phyloP scores from a whole-genome alignment of 2,113 vertebrate genomes.

The Xenopus tropicalis region DNA sequence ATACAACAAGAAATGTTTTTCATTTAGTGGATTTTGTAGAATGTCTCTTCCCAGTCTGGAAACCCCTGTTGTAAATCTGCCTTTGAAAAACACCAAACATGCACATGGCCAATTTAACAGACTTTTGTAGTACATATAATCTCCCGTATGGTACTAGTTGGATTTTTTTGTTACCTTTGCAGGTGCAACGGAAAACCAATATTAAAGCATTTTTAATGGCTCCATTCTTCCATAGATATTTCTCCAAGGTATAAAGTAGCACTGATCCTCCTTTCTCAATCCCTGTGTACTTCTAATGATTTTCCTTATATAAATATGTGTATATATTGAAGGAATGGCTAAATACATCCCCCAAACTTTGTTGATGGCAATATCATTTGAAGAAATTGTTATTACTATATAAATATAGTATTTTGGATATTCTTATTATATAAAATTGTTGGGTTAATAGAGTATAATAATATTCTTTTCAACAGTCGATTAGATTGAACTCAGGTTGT shows the following conservation, averaged over 20 bases:
- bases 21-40: conserved; percentile 54
- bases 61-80: conserved; percentile 51
- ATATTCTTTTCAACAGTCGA: background rate
- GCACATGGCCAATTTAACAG: conserved; percentile 56
- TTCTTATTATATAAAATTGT: too few species aligned
- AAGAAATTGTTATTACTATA: too few species aligned
- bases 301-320: background rate
- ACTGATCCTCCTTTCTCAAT: conserved; percentile 54
- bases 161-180: conserved; percentile 19
- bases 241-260: conserved; percentile 37
- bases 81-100: conserved; percentile 52
- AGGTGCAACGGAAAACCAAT: conserved; percentile 31
- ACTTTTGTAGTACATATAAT: conserved; percentile 42
- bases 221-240: conserved; percentile 3
- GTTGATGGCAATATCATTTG: too few species aligned
- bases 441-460: too few species aligned
- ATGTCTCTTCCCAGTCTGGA: conserved; percentile 53
- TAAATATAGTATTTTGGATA: too few species aligned
- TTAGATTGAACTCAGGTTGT: background rate
- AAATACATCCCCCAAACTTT: background rate
- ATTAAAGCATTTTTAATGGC: conserved; percentile 23
- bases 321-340: background rate
- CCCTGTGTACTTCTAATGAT: conserved; percentile 38
- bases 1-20: conserved; percentile 46
- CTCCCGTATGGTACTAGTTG: conserved; percentile 24